phyloP scores from a whole-genome alignment of 2,888 invertebrate genomes.

The Lamproptera curius region DNA sequence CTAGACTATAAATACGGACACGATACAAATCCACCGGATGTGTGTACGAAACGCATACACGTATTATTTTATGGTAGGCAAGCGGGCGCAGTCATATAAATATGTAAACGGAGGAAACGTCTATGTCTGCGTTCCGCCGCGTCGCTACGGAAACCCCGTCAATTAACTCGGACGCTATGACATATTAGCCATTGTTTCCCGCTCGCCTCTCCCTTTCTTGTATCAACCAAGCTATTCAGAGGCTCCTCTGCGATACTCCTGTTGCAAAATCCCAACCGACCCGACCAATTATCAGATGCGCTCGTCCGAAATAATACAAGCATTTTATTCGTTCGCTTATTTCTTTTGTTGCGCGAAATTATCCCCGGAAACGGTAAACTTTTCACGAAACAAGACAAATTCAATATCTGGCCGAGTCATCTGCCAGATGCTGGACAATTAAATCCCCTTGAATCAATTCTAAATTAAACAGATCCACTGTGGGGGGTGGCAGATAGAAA shows the following conservation, averaged over 20 bases:
- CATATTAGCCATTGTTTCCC: constrained; percentile 75
- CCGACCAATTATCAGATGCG: constrained; percentile 26
- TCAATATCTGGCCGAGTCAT: constrained; percentile 57
- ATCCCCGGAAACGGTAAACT: constrained; percentile 22
- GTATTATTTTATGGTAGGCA: constrained; percentile 38
- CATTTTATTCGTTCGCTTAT: not conserved
- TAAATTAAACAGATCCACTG: constrained; percentile 74
- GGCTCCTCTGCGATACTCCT: constrained; percentile 32
- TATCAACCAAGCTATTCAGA: constrained; percentile 46
- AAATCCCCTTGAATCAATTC: constrained; percentile 60
- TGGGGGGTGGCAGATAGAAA: constrained; percentile 26
- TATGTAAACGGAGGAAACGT: constrained; percentile 69
- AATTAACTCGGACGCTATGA: constrained; percentile 74
- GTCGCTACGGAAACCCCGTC: constrained; percentile 74
- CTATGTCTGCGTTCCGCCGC: constrained; percentile 71
- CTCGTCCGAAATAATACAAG: constrained; percentile 15
- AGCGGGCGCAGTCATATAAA: constrained; percentile 54
- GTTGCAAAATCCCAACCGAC: constrained; percentile 27
- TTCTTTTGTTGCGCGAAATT: constrained; percentile 1
- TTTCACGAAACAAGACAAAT: constrained; percentile 27
- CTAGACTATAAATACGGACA: not conserved
- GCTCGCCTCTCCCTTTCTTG: constrained; percentile 32
- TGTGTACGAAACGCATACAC: constrained; percentile 36
- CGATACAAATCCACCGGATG: not conserved
- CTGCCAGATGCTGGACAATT: constrained; percentile 64